A percentile compares a stretch with the other conserved stretches of the same genome.
Evolutionary conservation across 2,113 vertebrate species (phyloP).

Genomic region (Chlamydotis undulata): DNA sequence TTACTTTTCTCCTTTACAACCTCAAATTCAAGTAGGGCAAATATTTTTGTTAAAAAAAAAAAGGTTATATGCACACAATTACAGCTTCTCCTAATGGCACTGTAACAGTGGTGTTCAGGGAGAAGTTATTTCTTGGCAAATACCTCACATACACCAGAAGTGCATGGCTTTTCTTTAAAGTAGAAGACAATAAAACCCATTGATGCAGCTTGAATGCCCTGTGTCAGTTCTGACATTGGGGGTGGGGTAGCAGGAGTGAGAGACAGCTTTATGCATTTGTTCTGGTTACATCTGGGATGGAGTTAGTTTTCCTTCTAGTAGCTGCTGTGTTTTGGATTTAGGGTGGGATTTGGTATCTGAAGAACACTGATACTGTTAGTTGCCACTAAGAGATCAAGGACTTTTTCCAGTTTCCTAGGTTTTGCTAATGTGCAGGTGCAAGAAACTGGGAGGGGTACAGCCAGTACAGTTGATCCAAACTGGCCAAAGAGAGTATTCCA

Average conservation of each 20-base stretch:
- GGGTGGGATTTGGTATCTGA: no score
- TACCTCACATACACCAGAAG: not conserved
- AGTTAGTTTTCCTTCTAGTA: no score
- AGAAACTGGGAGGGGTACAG: no score
- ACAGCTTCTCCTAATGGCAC: not conserved
- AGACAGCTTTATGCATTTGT: not conserved
- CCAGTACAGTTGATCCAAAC: no score
- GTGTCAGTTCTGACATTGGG: not conserved
- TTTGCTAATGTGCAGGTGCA: no score
- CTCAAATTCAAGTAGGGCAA: rapidly evolving
- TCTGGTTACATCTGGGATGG: no score
- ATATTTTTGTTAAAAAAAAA: not conserved
- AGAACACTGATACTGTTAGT: no score
- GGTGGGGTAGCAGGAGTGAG: not conserved
- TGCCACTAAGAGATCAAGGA: no score
- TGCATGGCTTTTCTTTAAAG: not conserved
- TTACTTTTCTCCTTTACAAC: not conserved
- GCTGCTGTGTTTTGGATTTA: no score
- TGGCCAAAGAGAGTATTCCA: no score
- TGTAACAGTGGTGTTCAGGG: not conserved
- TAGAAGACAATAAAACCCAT: not conserved
- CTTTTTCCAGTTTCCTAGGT: no score
- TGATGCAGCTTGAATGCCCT: not conserved
- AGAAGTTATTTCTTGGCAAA: not conserved
- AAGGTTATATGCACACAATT: not conserved